Evolutionary conservation across 2,113 vertebrate species (phyloP).

Genomic region (Symphodus melops): DNA sequence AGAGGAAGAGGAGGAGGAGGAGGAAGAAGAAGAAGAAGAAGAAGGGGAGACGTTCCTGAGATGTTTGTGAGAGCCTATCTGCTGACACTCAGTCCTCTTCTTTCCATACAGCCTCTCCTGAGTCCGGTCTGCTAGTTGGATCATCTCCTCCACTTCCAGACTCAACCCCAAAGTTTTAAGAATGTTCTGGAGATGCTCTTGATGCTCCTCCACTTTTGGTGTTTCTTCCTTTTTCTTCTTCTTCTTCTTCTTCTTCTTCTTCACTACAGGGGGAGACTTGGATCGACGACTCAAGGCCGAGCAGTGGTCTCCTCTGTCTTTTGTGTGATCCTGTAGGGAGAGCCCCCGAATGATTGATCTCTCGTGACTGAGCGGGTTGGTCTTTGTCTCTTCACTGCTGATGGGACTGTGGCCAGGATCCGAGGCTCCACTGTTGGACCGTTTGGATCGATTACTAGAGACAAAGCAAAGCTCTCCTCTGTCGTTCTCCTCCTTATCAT

Average conservation of each 20-base stretch:
- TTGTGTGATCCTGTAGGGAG: neutral
- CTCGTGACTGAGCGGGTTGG: neutral
- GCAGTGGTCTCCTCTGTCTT: neutral
- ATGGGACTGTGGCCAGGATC: neutral
- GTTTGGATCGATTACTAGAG: neutral
- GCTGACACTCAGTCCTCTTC: neutral
- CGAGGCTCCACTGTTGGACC: neutral
- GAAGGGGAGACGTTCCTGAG: slow-evolving; percentile 22
- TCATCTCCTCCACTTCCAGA: slow-evolving; percentile 66
- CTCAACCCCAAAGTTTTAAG: slow-evolving; percentile 64
- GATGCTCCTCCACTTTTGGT: slow-evolving; percentile 24
- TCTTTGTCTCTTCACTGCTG: slow-evolving; percentile 3
- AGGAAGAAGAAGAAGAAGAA: no score
- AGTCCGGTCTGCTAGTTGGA: slow-evolving; percentile 55
- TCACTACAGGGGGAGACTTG: slow-evolving; percentile 1
- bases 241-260: slow-evolving; percentile 19
- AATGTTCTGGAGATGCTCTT: slow-evolving; percentile 61
- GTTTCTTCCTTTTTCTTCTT: slow-evolving; percentile 14
- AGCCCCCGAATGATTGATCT: neutral
- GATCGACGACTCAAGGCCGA: neutral
- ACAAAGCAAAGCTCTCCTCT: neutral
- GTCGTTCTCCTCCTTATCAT: neutral
- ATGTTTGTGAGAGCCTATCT: neutral
- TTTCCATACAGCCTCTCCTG: slow-evolving; percentile 71
- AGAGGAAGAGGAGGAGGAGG: neutral